Conservation (phyloP, 1,140 invertebrate genomes). For the Ooceraea biroi region DNA sequence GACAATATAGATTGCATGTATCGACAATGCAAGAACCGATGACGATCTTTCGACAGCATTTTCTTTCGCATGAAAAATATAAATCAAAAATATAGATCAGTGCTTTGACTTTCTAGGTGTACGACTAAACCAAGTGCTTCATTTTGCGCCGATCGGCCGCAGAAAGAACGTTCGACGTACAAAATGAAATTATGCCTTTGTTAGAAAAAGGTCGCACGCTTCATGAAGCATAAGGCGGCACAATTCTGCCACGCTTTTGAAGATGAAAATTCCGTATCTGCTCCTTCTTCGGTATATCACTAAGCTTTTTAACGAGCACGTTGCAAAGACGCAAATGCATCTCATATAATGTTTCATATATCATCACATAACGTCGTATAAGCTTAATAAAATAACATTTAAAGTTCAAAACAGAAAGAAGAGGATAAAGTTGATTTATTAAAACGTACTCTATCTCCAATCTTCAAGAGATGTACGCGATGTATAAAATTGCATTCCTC, state of each 20-base stretch:
- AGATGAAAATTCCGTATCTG: slow-evolving; percentile 36
- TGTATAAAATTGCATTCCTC: slow-evolving; percentile 43
- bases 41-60: background rate
- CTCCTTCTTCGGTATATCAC: background rate
- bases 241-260: slow-evolving; percentile 34
- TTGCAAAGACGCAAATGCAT: background rate
- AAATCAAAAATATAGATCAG: no score
- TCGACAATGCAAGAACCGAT: background rate
- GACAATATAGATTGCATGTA: background rate
- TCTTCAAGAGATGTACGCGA: background rate
- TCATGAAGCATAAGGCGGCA: slow-evolving; percentile 3
- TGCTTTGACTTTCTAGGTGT: no score
- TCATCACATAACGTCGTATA: background rate
- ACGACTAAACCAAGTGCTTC: background rate
- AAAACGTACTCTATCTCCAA: background rate
- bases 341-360: background rate
- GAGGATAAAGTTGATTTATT: slow-evolving; percentile 31
- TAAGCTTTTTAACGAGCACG: background rate
- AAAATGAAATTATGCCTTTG: slow-evolving; percentile 17
- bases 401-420: background rate
- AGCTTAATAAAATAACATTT: slow-evolving; percentile 5
- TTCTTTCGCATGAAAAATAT: background rate
- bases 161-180: slow-evolving; percentile 3
- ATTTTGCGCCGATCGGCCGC: background rate
- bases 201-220: slow-evolving; percentile 33